phyloP scores from a whole-genome alignment of 2,113 vertebrate species.

The Engystomops pustulosus region DNA sequence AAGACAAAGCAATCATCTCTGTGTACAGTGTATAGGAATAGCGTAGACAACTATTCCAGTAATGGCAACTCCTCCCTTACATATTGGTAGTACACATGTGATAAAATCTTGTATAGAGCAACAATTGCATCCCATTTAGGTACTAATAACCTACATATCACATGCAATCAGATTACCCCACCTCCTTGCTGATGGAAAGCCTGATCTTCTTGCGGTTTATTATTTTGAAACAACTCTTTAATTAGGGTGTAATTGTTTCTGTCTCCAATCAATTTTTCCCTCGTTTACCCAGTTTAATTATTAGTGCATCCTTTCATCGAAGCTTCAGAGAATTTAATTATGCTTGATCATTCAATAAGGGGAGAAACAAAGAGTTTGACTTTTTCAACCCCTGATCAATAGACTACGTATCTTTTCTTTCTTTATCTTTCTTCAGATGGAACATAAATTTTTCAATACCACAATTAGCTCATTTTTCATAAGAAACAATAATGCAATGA shows the following conservation, averaged over 20 bases:
- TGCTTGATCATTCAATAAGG: conserved; percentile 17
- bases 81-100: background rate
- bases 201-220: conserved; percentile 21
- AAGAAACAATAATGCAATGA: background rate
- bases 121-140: background rate
- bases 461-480: conserved; percentile 9
- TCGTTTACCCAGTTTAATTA: background rate
- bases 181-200: background rate
- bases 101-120: background rate
- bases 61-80: background rate
- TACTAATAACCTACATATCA: conserved; percentile 13
- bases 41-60: too few species aligned
- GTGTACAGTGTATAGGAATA: too few species aligned
- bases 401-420: background rate
- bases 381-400: conserved; percentile 4
- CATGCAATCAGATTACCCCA: background rate
- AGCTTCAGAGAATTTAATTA: conserved; percentile 5
- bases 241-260: conserved; percentile 39
- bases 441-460: background rate
- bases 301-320: background rate
- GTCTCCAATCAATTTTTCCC: conserved; percentile 13
- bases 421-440: background rate
- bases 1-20: too few species aligned
- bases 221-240: too few species aligned
- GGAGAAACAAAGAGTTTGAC: background rate